Evolutionary conservation across 2,888 invertebrate species (phyloP).

Genomic region (Cantharis lateralis): DNA sequence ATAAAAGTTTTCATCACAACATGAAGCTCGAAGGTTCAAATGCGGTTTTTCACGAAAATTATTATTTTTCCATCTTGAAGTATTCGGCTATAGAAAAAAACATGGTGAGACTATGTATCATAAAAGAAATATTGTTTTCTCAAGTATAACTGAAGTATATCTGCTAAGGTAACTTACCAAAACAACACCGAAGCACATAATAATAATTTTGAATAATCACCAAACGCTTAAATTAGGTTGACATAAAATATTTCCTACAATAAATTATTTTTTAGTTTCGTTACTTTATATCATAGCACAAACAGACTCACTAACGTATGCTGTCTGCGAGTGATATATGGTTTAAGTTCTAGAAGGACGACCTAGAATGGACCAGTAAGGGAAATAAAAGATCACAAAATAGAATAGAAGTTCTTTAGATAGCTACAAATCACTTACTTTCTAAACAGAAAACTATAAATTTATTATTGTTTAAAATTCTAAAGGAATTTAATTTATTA

Average conservation of each 20-base stretch:
- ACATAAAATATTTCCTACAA: conserved; percentile 20
- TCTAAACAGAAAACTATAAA: conserved; percentile 23
- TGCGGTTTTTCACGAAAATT: neutral
- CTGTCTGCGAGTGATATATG: conserved; percentile 54
- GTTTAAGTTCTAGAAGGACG: conserved; percentile 38
- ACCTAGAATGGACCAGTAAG: conserved; percentile 44
- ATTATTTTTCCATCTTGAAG: neutral
- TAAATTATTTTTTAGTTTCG: conserved; percentile 30
- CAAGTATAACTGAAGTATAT: neutral
- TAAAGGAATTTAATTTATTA: neutral
- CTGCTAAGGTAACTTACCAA: neutral
- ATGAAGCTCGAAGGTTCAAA: neutral
- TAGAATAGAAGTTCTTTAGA: conserved; percentile 57
- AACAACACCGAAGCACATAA: neutral
- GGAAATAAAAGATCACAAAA: conserved; percentile 55
- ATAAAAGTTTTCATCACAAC: neutral
- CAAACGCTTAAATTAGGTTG: neutral
- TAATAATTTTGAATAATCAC: conserved; percentile 5
- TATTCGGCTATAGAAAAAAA: neutral
- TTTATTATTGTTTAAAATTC: conserved; percentile 7
- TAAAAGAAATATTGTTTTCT: neutral
- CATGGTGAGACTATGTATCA: neutral
- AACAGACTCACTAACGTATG: conserved; percentile 49
- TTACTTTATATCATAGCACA: conserved; percentile 32
- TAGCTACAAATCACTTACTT: conserved; percentile 52